Base-by-base conservation (phyloP, 1,140 invertebrate species). In the Aphis craccivora region DNA sequence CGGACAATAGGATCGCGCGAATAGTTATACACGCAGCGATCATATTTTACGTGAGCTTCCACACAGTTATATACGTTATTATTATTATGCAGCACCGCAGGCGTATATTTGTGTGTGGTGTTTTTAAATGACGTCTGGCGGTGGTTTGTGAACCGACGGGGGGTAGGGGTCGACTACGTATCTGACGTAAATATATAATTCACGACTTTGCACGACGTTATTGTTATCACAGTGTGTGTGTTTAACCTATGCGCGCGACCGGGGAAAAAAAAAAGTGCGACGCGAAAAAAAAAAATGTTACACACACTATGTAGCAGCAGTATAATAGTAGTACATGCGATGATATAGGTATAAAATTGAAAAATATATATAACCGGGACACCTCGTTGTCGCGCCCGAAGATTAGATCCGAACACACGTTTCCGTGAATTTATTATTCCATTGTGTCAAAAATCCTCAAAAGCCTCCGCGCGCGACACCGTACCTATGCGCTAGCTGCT, bases 401-500 rank as follows among this genome's bases (percentile, higher is more conserved):
- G 91, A 93, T 93, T 93, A 93, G 67, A 93, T 93, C 91, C 91
- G 81, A 93, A 93, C 91, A 93, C 91, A 93, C 91, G 91, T 93
- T 93, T 93, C 91, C 91, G 91, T 93, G 91, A 93, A 93, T 93
- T 93, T 93, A 93, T 93, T 93, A 93, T 93, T 93, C 91, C 91
- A 93, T 93, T 93, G 91, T 93, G 91, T 93, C 91, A 84, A 93
- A 93, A 93, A 93, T 93, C 81, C 48, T 93, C 91, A 93, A 93
- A 93, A 93, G 91, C 91, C 91, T 43, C 76, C 91, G 67, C 76
- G n/a, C 76, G 35, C 43, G 8, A 37, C 40, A 83, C 48, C 48
- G 48, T 20, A 51, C 48, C 37, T 40, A 40, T 40, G 37, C 37
- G 1, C 37, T 40, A 40, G 48, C 48, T 14, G 48, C 48, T 14